These are phyloP conservation scores for Orthosia gothica DNA, from an alignment of 2,888 invertebrate species.

Conservation along the genomic window DNA sequence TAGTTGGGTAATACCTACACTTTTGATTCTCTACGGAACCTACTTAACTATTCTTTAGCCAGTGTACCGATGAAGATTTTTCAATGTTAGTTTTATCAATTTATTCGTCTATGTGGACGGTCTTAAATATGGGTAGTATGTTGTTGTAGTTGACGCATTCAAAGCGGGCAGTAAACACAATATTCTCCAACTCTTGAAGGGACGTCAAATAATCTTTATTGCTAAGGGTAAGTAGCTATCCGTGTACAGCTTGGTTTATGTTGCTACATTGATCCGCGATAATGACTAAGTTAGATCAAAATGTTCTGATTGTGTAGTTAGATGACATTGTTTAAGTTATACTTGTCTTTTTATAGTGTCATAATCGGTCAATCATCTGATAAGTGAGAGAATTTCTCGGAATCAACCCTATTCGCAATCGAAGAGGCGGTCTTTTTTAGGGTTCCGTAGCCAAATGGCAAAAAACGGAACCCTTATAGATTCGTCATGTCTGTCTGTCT, in stretches of 20 bases:
- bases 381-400: too few species aligned
- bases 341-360: not conserved
- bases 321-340: slow-evolving; percentile 1
- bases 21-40: too few species aligned
- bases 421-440: too few species aligned
- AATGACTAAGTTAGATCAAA: slow-evolving; percentile 9
- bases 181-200: slow-evolving; percentile 10
- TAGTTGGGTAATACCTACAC: too few species aligned
- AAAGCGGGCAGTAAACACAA: slow-evolving; percentile 39
- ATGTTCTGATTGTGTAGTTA: not conserved
- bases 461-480: too few species aligned
- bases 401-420: too few species aligned
- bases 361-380: too few species aligned
- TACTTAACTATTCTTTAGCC: not conserved
- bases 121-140: too few species aligned
- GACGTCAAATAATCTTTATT: slow-evolving; percentile 36
- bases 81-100: not conserved
- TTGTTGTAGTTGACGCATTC: slow-evolving; percentile 33
- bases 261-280: not conserved
- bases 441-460: too few species aligned
- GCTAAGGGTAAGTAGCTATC: slow-evolving; percentile 10
- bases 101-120: slow-evolving; percentile 1
- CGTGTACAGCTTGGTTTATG: slow-evolving; percentile 3
- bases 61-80: not conserved
- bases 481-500: too few species aligned